Base-by-base conservation (phyloP, 2,888 invertebrate genomes). In the Acanthosepion pharaonis region DNA sequence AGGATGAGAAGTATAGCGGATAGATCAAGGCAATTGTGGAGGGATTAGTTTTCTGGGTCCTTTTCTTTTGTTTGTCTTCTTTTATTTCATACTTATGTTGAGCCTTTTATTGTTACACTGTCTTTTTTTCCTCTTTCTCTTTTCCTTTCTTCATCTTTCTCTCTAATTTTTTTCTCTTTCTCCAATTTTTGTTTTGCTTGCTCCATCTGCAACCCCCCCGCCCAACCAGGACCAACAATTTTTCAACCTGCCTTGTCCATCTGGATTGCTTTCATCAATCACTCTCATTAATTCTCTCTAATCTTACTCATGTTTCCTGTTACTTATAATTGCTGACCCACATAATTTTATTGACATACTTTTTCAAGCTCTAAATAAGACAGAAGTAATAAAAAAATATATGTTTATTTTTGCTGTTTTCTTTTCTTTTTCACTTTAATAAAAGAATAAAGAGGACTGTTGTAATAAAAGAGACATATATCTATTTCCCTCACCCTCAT, bases 341-440 rank as follows among this genome's bases (percentile, higher is more conserved):
- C 78, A 78, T 4, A 78, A 78, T 78, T n/a, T 78, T n/a, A 78
- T 78, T 78, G 78, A n/a, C 78, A 78, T 78, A 78, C 78, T 78
- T 78, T 78, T 78, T 78, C 78, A 78, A 78, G 78, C n/a, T n/a
- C n/a, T 78, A 78, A 78, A n/a, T 78, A 78, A 33, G 78, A 33
- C 78, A 78, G n/a, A n/a, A 78, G n/a, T 15, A 78, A 78, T 33
- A n/a, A 59, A 55, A 78, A 78, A 78, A 28, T 33, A 78, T 8
- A 42, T 42, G n/a, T 78, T 78, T n/a, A 78, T 78, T n/a, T 78
- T 33, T 78, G 2, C n/a, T 78, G 2, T n/a, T 55, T n/a, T 78
- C 1, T 78, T 59, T 59, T 23, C 20, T 5, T 20, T 59, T 59
- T 59, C 23, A 23, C 59, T 59, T 59, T 59, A 5, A 59, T 59